Conservation (phyloP, 2,888 invertebrate species). For the Pollenia angustigena region DNA sequence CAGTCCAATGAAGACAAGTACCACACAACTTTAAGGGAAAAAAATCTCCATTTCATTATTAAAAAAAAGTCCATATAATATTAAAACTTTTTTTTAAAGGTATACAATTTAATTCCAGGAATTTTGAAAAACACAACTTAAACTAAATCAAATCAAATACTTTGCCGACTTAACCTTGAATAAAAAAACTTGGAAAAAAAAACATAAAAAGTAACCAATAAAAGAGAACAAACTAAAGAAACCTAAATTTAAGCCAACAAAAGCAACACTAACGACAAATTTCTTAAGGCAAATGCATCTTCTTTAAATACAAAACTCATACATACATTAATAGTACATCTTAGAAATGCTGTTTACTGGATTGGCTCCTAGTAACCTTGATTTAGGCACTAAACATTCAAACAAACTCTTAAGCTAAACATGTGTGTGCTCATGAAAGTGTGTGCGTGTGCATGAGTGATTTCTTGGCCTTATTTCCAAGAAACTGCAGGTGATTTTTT, state of each 20-base stretch:
- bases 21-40: conserved; percentile 36
- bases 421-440: not conserved
- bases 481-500: conserved; percentile 82
- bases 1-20: conserved; percentile 60
- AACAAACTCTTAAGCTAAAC: not conserved
- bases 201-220: conserved; percentile 33
- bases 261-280: conserved; percentile 33
- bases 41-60: conserved; percentile 69
- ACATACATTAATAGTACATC: not conserved
- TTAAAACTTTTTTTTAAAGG: conserved; percentile 71
- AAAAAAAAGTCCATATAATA: conserved; percentile 26
- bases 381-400: conserved; percentile 63
- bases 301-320: conserved; percentile 29
- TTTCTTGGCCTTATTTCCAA: conserved; percentile 76
- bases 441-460: conserved; percentile 53
- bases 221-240: conserved; percentile 25
- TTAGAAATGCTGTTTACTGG: conserved; percentile 52
- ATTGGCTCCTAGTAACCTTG: conserved; percentile 65
- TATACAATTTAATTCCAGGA: conserved; percentile 83
- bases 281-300: conserved; percentile 68
- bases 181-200: conserved; percentile 23
- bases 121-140: conserved; percentile 74
- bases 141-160: conserved; percentile 73
- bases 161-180: conserved; percentile 74
- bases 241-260: conserved; percentile 40